These are phyloP conservation scores for Anniella stebbinsi DNA, from an alignment of 2,797 vertebrate species.

Conservation along the genomic window DNA sequence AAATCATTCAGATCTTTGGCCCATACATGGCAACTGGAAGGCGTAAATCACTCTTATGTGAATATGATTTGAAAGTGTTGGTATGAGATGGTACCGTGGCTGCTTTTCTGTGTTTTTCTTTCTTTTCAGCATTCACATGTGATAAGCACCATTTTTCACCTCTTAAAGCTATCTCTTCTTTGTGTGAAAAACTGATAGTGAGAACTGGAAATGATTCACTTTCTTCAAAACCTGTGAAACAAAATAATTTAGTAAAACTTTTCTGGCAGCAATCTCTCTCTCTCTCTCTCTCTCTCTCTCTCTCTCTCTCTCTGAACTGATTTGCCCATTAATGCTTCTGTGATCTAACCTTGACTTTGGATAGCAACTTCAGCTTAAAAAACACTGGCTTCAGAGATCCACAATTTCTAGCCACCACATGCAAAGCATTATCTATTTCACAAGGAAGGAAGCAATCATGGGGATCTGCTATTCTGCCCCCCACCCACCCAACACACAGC, in stretches of 20 bases:
- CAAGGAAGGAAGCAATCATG: constrained; percentile 10
- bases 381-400: background rate
- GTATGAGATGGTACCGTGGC: background rate
- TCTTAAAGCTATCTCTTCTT: constrained; percentile 40
- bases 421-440: background rate
- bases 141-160: constrained; percentile 5
- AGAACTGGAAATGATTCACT: constrained; percentile 34
- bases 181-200: constrained; percentile 23
- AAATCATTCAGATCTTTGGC: background rate
- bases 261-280: constrained; percentile 17
- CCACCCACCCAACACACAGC: background rate
- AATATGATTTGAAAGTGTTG: constrained; percentile 6
- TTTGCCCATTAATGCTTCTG: background rate
- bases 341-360: background rate
- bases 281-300: constrained; percentile 22
- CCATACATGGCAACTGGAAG: background rate
- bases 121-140: background rate
- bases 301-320: background rate
- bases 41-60: background rate
- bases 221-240: background rate
- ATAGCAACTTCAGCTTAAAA: background rate
- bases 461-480: background rate
- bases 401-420: constrained; percentile 10
- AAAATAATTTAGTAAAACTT: background rate
- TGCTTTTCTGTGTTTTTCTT: background rate